These are phyloP conservation scores for Masnerella sp. DNA, from an alignment of 2,888 invertebrate species.

Conservation along the genomic window DNA sequence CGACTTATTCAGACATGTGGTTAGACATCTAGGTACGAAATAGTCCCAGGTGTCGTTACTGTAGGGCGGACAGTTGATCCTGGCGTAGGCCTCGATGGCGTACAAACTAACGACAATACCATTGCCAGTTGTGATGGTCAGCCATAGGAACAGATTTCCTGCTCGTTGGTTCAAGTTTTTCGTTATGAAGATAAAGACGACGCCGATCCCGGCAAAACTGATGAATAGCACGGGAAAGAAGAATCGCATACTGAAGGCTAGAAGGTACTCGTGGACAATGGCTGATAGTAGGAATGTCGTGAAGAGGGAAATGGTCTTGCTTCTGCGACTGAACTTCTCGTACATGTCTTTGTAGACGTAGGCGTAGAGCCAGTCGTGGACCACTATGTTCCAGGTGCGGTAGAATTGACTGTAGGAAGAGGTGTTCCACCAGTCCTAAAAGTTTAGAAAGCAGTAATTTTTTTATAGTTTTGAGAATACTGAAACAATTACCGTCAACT, in stretches of 20 bases:
- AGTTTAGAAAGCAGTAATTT: too few species aligned
- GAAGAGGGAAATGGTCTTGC: slow-evolving; percentile 80
- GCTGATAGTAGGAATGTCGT: slow-evolving; percentile 89
- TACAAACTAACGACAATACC: slow-evolving; percentile 88
- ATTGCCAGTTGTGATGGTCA: slow-evolving; percentile 86
- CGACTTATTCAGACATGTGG: slow-evolving; percentile 64
- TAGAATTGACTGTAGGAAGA: slow-evolving; percentile 90
- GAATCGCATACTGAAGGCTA: slow-evolving; percentile 88
- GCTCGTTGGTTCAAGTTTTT: slow-evolving; percentile 78
- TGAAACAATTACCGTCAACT: too few species aligned
- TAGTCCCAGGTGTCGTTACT: slow-evolving; percentile 77
- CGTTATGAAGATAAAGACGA: slow-evolving; percentile 80
- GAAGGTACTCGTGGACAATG: slow-evolving; percentile 91
- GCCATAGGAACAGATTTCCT: slow-evolving; percentile 92
- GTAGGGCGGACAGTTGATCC: slow-evolving; percentile 83
- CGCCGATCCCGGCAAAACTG: slow-evolving; percentile 84
- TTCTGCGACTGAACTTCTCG: slow-evolving; percentile 77
- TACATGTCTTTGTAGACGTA: slow-evolving; percentile 88
- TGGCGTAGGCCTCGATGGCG: slow-evolving; percentile 91
- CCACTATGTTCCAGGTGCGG: slow-evolving; percentile 96
- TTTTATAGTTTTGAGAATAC: too few species aligned
- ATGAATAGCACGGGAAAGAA: slow-evolving; percentile 88
- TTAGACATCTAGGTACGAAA: slow-evolving; percentile 79
- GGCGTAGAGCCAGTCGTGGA: slow-evolving; percentile 95
- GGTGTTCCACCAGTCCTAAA: slow-evolving; percentile 96